phyloP scores from a whole-genome alignment of 2,797 vertebrate species.

The Oceanodroma leucorhoa region DNA sequence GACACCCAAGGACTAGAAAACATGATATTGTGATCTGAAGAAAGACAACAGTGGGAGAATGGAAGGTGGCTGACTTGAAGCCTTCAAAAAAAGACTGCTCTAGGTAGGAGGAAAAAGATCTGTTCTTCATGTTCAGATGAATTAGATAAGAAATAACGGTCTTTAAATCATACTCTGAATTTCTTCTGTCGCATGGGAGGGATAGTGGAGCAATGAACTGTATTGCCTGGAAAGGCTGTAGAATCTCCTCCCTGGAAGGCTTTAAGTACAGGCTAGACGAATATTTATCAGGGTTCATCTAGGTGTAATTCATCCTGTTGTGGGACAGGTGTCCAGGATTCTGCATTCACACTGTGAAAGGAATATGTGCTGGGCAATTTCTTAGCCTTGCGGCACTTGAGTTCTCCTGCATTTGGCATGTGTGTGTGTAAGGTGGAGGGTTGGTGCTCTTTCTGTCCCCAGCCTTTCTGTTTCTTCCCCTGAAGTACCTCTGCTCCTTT shows the following conservation, averaged over 20 bases:
- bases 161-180: background rate
- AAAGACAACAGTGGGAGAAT: background rate
- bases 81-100: background rate
- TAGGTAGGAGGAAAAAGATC: background rate
- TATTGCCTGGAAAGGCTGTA: background rate
- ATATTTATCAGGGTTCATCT: background rate
- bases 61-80: background rate
- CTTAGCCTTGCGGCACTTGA: background rate
- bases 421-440: background rate
- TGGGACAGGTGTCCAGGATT: background rate
- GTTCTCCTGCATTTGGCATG: background rate
- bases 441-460: background rate
- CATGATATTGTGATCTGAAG: background rate
- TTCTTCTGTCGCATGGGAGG: background rate
- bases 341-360: background rate
- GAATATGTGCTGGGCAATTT: background rate
- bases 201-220: background rate
- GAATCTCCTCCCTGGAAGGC: background rate
- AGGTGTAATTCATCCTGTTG: background rate
- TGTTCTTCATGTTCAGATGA: background rate
- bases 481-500: background rate
- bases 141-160: background rate
- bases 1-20: background rate
- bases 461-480: background rate
- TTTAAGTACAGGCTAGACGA: background rate